Base-by-base conservation (phyloP, 1,140 invertebrate genomes). In the Metaphire vulgaris region DNA sequence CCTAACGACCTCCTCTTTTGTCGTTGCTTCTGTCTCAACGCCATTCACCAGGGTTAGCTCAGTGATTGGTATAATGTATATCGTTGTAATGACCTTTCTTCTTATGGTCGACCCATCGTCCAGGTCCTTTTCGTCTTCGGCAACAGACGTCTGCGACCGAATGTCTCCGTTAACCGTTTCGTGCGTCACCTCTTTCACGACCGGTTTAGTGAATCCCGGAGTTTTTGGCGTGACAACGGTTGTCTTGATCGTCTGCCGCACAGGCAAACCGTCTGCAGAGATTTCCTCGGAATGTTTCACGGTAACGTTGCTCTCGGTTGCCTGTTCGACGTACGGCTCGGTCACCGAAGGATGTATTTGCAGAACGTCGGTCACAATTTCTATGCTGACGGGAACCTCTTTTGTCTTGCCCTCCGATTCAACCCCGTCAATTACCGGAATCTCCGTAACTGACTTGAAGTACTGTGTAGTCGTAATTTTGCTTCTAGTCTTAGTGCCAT, bases 301-400 rank as follows among this genome's bases (percentile, higher is more conserved):
- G 6, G 41, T 56, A 21, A 56, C 41, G 41, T 21, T 56, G 41
- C 41, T 56, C 6, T 56, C 41, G 21, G 41, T 56, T 56, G 41
- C 21, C 41, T 21, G 6, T 12, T 56, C 41, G 41, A 12, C 41
- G 41, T 56, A 56, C 21, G 41, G 41, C 41, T 56, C 41, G 6
- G 41, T 56, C 41, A 56, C 41, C 41, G 41, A 56, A 1, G 65
- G 72, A 16, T 65, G 66, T 33, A 77, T 6, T 33, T 64, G 29
- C 1, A 72, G 33, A 33, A 77, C 64, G n/a, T 34, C 34, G 6
- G 76, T 72, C 2, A 30, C 71, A 2, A 77, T 72, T 28, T 74
- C 66, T 1, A 34, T 34, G 72, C 34, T 31, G 26, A 28, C 28
- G 14, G 33, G 32, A 26, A 41, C 16, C 26, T 73, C 72, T 15